Evolutionary conservation across 2,113 vertebrate genomes (phyloP), one percentile per base, ranked within the genome.

Genomic region (Benitochromis conjunctus): DNA sequence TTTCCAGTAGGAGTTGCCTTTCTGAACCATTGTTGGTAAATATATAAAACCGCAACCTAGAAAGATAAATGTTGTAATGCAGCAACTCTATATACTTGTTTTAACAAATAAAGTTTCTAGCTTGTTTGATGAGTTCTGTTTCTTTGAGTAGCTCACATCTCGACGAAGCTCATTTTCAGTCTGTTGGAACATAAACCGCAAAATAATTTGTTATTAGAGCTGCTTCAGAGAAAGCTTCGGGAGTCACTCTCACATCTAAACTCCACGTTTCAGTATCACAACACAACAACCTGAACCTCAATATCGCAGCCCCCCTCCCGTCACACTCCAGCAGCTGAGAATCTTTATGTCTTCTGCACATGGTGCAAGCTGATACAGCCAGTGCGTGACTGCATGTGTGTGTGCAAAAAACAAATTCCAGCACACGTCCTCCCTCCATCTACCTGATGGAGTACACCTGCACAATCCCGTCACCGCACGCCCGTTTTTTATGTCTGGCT

Each of bases 1-100:
- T 97, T 98, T 98, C 97, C 97, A 97, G 96, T 97, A 97, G 97
- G 96, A 95, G 96, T 96, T 97, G 96, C 97, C 95, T 97, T 97
- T 98, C 97, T 97, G 96, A 97, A 97, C 97, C 97, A 96, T 94
- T 96, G 95, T 97, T 96, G 96, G 96, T 97, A 95, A 96, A 97
- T 96, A 96, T 97, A 97, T 96, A 96, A 95, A 95, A 95, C 86
- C 85, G 93, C 92, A 93, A 93, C 91, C 86, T 92, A 94, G 93
- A 93, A 95, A 94, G 88, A 95, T 94, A 95, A 92, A 93, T 96
- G 92, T 94, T 97, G 96, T 97, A 96, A 94, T 95, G 95, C 95
- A 96, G 95, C 92, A 93, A 96, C 95, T 94, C 94, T 96, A 92
- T 95, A 92, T 86, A 96, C 92, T 89, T 97, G 94, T 95, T 94